Base-by-base conservation (phyloP, 2,797 vertebrate species). In the Parambassis ranga region DNA sequence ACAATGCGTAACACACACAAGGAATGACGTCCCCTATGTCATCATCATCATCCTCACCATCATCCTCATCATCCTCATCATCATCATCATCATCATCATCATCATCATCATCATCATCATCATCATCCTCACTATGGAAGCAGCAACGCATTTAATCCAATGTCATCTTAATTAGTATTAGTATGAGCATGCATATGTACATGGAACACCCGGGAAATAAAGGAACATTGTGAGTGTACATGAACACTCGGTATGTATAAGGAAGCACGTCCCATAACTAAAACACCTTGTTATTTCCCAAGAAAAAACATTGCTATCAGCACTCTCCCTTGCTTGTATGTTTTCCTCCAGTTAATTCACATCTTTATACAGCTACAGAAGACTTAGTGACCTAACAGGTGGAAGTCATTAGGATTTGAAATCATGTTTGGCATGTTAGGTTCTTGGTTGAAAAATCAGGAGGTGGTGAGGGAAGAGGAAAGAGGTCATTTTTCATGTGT, bases 21-120 rank as follows among this genome's bases (percentile, higher is more conserved):
- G 30, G 35, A 20, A 65, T 68, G 38, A 80, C 15, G 18, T 42
- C 9, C 19, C 6, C 11, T 24, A n/a, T 41, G 20, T 27, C 22
- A 20, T 24, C 20, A 38, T 50, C 57, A 43, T 58, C 31, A 55
- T 47, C 56, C n/a, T n/a, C n/a, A n/a, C n/a, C n/a, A n/a, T n/a
- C n/a, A n/a, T n/a, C n/a, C n/a, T n/a, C n/a, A n/a, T n/a, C n/a
- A n/a, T n/a, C 35, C 14, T 59, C 26, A 32, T 39, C 57, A 43
- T 58, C 31, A 55, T 47, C 56, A 42, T 52, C 27, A 44, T 51
- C 13, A 10, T 37, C 16, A 24, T 10, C 14, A 48, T 20, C n/a
- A n/a, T 27, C 22, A 20, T 24, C 20, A 38, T 50, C 35, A 14
- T 59, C 26, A 32, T 39, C 57, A 43, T 58, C 31, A 55, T 47